A percentile compares a stretch with the other conserved stretches of the same genome.
phyloP scores from a whole-genome alignment of 2,797 vertebrate species.

The Crenichthys baileyi region DNA sequence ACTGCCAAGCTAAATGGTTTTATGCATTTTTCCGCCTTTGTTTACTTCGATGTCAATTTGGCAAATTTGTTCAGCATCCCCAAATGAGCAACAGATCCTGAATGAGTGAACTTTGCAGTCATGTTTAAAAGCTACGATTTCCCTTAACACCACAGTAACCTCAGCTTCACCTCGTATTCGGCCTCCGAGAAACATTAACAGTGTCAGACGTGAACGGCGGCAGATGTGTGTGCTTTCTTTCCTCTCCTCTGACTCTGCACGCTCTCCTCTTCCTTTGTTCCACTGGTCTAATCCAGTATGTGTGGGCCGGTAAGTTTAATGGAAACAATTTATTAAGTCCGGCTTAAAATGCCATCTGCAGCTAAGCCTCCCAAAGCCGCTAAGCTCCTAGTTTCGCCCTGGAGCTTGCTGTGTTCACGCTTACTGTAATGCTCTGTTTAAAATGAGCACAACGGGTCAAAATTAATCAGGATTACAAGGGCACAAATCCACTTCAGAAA shows the following conservation, averaged over 20 bases:
- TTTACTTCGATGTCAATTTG: conserved; percentile 77
- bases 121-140: conserved; percentile 52
- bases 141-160: conserved; percentile 51
- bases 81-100: conserved; percentile 58
- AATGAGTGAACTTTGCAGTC: conserved; percentile 60
- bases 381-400: conserved; percentile 85
- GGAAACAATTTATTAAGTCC: conserved; percentile 90
- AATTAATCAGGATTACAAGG: conserved; percentile 90
- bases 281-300: conserved; percentile 84
- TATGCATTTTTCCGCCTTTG: conserved; percentile 65
- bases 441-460: conserved; percentile 89
- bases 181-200: conserved; percentile 66
- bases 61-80: conserved; percentile 71
- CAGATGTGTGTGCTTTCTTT: conserved; percentile 53
- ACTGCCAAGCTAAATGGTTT: conserved; percentile 74
- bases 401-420: conserved; percentile 82
- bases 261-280: conserved; percentile 81
- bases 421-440: conserved; percentile 88
- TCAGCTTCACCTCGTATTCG: conserved; percentile 62
- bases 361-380: conserved; percentile 86
- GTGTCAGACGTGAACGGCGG: conserved; percentile 67
- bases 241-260: conserved; percentile 63
- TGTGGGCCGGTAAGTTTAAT: conserved; percentile 89
- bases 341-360: conserved; percentile 90
- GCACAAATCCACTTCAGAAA: conserved; percentile 89